Evolutionary conservation across 2,113 vertebrate species (phyloP), one percentile per base, ranked within the genome.

Genomic region (Zeus faber): DNA sequence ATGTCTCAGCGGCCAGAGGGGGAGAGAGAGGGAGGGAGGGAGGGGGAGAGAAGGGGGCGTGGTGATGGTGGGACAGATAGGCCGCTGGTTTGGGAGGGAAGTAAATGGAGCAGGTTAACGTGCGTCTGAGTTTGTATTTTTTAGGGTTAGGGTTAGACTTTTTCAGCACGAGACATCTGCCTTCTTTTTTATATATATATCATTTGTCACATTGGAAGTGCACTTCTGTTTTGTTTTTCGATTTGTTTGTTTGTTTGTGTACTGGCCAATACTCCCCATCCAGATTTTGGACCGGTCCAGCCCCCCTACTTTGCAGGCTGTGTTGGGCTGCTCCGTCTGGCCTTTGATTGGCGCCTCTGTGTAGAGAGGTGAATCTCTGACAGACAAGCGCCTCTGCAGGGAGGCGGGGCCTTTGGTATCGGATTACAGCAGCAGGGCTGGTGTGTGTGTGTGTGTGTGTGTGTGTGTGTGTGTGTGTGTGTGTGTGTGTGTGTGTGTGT

Each of bases 371-470:
- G 65, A 82, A 72, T 67, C 62, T 82, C 55, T 63, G 67, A 67
- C 76, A 69, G 69, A 70, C 77, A 54, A 70, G 65, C 72, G 62
- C 82, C 78, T 72, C 70, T 71, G 75, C 43, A 48, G 60, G 65
- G 57, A 77, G 72, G 80, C 58, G 61, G 68, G 62, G 71, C 62
- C 77, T 65, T 54, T 62, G 73, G 89, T 84, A 71, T 86, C 86
- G 83, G 70, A 82, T 93, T 91, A 86, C 84, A 83, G 71, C 70
- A 51, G 70, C 74, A 87, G 59, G 60, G 65, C 29, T 23, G 54
- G 65, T 74, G 77, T 82, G 73, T 21, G 57, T 59, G 46, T 22
- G 26, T 24, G 31, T 22, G 20, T 54, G 21, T 59, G 49, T 8
- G 20, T 25, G 18, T 49, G 33, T 25, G 27, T 21, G 33, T 45